Conservation (phyloP, 2,113 vertebrate genomes). For the Dasyornis broadbenti region DNA sequence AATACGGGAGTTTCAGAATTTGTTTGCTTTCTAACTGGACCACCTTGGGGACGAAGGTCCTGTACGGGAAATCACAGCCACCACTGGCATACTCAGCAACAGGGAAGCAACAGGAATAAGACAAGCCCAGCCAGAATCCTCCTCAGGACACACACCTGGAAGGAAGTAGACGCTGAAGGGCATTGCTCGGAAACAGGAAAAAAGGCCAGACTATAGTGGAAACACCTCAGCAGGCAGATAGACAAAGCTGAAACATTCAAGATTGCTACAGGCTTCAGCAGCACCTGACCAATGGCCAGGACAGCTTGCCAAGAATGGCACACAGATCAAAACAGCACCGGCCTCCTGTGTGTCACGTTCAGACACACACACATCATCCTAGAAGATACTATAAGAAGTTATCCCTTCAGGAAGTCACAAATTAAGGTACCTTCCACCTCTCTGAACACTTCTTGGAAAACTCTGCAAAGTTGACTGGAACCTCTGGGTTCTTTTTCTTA, state of each 20-base stretch:
- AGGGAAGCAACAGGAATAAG: not conserved
- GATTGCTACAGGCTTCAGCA: not conserved
- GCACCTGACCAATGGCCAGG: not conserved
- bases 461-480: conserved; percentile 86
- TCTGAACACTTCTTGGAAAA: conserved; percentile 89
- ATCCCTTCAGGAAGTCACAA: not conserved
- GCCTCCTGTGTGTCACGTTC: rapidly evolving
- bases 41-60: conserved; percentile 9
- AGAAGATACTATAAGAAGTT: not conserved
- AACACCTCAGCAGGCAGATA: not conserved
- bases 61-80: not conserved
- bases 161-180: not conserved
- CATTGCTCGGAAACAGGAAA: not conserved
- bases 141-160: not conserved
- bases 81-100: not conserved
- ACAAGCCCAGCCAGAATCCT: not conserved
- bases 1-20: not conserved
- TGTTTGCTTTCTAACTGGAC: conserved; percentile 35
- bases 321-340: not conserved
- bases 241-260: not conserved
- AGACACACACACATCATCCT: rapidly evolving
- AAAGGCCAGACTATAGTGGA: not conserved
- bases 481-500: conserved; percentile 86
- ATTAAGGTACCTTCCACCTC: conserved; percentile 73
- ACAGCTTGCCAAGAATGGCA: not conserved